These are phyloP conservation scores for Parnassius apollo DNA, from an alignment of 2,888 invertebrate genomes.

Conservation along the genomic window DNA sequence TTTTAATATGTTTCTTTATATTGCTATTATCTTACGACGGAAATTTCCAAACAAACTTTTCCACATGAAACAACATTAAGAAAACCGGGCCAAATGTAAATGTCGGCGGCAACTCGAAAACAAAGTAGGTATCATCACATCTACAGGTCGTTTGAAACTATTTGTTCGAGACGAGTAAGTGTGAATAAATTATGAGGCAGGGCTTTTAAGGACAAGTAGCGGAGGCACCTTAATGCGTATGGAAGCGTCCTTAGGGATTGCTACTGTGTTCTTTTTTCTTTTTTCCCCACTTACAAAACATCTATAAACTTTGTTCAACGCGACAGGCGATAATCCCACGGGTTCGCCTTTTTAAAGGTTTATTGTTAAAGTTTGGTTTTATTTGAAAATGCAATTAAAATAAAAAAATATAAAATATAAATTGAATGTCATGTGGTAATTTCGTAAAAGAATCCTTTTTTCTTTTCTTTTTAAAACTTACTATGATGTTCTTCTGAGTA, in stretches of 20 bases:
- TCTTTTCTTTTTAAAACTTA: no score
- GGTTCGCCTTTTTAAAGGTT: neutral
- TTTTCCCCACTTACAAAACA: slow-evolving; percentile 5
- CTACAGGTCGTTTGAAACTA: slow-evolving; percentile 11
- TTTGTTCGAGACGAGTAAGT: neutral
- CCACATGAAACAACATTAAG: slow-evolving; percentile 3
- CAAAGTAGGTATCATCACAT: slow-evolving; percentile 1
- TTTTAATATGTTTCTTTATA: no score
- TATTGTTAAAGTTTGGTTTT: neutral
- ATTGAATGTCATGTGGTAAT: no score
- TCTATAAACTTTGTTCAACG: slow-evolving; percentile 18
- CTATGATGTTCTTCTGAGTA: no score
- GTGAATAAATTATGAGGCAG: slow-evolving; percentile 22
- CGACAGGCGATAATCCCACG: slow-evolving; percentile 17
- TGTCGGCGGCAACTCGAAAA: slow-evolving; percentile 7
- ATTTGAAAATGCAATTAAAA: no score
- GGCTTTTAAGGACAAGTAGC: slow-evolving; percentile 17
- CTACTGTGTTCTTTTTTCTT: slow-evolving; percentile 12
- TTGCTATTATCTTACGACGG: no score
- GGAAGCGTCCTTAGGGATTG: slow-evolving; percentile 14
- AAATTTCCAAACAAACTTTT: neutral
- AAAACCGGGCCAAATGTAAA: slow-evolving; percentile 18
- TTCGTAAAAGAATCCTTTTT: no score
- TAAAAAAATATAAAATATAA: no score
- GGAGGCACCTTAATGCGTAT: slow-evolving; percentile 13